These are phyloP conservation scores for Eurytemora carolleeae DNA, from an alignment of 1,140 invertebrate genomes.

Conservation along the genomic window DNA sequence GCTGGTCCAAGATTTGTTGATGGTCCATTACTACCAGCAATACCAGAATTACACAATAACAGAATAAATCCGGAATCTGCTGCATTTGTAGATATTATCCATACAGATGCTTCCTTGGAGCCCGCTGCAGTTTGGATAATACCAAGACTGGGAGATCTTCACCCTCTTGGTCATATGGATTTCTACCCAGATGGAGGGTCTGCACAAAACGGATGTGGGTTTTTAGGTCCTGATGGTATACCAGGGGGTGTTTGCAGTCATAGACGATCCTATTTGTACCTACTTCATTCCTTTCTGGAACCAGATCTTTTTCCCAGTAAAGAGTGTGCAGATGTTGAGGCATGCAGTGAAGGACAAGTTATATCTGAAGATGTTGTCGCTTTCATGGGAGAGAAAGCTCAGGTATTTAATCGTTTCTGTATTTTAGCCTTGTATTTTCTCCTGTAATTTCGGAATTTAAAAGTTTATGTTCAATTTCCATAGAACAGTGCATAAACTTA, in stretches of 20 bases:
- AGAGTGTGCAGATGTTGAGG: neutral
- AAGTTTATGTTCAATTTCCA: no score
- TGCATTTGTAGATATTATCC: neutral
- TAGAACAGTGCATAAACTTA: no score
- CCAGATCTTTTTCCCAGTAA: neutral
- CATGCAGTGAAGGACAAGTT: neutral
- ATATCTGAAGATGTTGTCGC: neutral
- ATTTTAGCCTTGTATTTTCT: no score
- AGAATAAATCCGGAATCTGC: neutral
- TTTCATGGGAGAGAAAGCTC: neutral
- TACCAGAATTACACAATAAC: neutral
- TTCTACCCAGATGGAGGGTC: neutral
- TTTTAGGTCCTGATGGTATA: neutral
- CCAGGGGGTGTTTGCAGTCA: neutral
- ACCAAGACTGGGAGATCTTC: neutral
- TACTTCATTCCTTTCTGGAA: neutral
- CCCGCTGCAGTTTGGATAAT: neutral
- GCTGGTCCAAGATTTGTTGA: neutral
- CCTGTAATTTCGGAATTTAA: no score
- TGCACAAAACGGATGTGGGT: neutral
- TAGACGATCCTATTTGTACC: neutral
- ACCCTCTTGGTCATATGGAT: neutral
- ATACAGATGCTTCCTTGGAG: neutral
- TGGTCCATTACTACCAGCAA: neutral
- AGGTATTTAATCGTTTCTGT: no score